phyloP scores from a whole-genome alignment of 2,888 invertebrate genomes.

The Ecdyonurus torrentis region DNA sequence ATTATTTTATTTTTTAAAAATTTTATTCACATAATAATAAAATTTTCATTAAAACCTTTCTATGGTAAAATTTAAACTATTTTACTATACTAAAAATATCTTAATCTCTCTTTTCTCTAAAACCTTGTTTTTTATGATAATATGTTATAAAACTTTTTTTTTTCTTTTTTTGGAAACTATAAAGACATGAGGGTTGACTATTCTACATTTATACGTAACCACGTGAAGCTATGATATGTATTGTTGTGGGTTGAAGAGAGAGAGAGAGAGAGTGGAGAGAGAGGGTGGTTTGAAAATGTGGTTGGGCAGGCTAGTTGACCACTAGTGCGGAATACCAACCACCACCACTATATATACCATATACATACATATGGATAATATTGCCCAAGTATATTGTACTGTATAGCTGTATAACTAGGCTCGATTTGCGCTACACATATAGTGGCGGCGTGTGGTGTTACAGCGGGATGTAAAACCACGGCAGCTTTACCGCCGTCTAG shows the following conservation, averaged over 20 bases:
- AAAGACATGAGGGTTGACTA: no score
- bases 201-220: no score
- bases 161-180: not conserved
- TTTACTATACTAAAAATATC: not conserved
- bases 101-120: no score
- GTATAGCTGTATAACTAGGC: no score
- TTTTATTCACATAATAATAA: not conserved
- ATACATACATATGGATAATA: no score
- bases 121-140: no score
- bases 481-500: not conserved
- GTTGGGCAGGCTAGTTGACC: not conserved
- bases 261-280: no score
- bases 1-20: not conserved
- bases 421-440: not conserved
- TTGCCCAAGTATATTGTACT: no score
- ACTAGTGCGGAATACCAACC: not conserved
- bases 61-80: not conserved
- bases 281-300: not conserved
- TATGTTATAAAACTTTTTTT: no score
- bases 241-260: not conserved
- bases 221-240: no score
- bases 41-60: not conserved
- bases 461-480: not conserved
- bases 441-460: not conserved
- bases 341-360: no score